A percentile compares a stretch with the other conserved stretches of the same genome.
These are phyloP conservation scores for Cheilosia variabilis DNA, from an alignment of 2,888 invertebrate genomes.

Conservation along the genomic window DNA sequence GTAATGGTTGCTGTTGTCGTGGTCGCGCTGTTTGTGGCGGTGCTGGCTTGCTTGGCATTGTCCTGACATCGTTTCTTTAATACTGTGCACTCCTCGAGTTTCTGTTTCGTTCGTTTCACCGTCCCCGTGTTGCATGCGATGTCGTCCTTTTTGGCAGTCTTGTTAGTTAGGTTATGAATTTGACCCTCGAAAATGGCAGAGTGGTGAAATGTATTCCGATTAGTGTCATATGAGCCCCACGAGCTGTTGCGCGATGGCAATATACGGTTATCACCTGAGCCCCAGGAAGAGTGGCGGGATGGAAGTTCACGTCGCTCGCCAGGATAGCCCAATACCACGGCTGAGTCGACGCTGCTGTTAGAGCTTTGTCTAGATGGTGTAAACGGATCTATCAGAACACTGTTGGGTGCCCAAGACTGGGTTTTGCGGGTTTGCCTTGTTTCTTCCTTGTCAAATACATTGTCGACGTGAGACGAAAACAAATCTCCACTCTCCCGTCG, in stretches of 20 bases:
- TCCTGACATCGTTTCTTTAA: constrained; percentile 82
- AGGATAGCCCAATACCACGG: constrained; percentile 86
- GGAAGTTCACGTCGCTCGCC: constrained; percentile 86
- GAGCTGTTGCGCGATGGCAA: constrained; percentile 88
- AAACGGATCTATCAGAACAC: constrained; percentile 71
- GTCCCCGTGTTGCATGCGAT: constrained; percentile 86
- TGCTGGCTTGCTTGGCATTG: constrained; percentile 75
- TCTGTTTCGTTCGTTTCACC: constrained; percentile 88
- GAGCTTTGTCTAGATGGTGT: constrained; percentile 75
- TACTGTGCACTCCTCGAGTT: constrained; percentile 85
- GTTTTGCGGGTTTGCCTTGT: constrained; percentile 79
- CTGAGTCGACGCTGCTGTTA: constrained; percentile 78
- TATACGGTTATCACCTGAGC: constrained; percentile 88
- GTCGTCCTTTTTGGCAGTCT: constrained; percentile 84
- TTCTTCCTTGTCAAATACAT: constrained; percentile 89
- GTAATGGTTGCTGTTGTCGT: constrained; percentile 52
- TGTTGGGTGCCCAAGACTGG: constrained; percentile 82
- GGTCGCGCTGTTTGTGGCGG: constrained; percentile 30
- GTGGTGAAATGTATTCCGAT: constrained; percentile 80
- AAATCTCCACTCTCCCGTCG: constrained; percentile 85
- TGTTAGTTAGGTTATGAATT: constrained; percentile 81
- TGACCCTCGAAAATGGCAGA: constrained; percentile 83
- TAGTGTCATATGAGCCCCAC: constrained; percentile 89
- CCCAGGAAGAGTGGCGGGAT: constrained; percentile 92
- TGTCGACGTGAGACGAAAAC: constrained; percentile 89